A percentile compares a stretch with the other conserved stretches of the same genome.
These are phyloP conservation scores for Calyptomena viridis DNA, from an alignment of 2,113 vertebrate genomes.

Conservation along the genomic window DNA sequence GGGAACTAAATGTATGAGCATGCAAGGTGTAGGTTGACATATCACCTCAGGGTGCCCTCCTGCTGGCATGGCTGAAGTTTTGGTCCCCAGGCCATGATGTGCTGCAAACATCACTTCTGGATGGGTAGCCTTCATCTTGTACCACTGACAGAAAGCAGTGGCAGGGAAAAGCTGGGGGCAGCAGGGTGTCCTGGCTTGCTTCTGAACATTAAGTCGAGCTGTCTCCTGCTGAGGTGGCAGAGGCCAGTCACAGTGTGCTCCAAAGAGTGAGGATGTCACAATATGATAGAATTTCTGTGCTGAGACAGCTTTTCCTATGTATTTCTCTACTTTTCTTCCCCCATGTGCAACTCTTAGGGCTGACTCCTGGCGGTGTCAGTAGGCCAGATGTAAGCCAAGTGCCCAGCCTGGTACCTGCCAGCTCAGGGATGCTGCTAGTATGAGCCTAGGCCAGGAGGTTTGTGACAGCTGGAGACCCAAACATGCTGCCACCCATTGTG, in stretches of 20 bases:
- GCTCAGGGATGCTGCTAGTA: background rate
- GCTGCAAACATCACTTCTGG: background rate
- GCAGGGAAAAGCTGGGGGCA: background rate
- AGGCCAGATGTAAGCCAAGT: background rate
- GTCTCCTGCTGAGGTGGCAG: background rate
- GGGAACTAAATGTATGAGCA: background rate
- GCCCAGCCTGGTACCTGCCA: background rate
- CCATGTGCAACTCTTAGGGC: background rate
- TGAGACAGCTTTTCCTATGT: background rate
- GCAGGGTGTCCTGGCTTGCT: background rate
- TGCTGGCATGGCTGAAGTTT: background rate
- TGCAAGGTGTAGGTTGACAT: background rate
- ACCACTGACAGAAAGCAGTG: rapidly evolving
- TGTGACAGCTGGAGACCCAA: background rate
- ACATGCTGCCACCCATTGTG: rapidly evolving
- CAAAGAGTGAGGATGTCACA: rapidly evolving
- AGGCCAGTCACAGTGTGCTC: rapidly evolving
- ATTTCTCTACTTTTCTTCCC: background rate
- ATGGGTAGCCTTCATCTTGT: background rate
- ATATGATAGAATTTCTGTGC: rapidly evolving
- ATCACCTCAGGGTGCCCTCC: background rate
- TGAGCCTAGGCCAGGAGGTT: background rate
- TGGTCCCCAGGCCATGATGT: background rate
- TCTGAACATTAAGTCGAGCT: rapidly evolving
- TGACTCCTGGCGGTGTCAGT: background rate